Percentiles rank a stretch among this genome's conserved stretches.
phyloP scores from a whole-genome alignment of 2,888 invertebrate genomes.

The Petrophora chlorosata region DNA sequence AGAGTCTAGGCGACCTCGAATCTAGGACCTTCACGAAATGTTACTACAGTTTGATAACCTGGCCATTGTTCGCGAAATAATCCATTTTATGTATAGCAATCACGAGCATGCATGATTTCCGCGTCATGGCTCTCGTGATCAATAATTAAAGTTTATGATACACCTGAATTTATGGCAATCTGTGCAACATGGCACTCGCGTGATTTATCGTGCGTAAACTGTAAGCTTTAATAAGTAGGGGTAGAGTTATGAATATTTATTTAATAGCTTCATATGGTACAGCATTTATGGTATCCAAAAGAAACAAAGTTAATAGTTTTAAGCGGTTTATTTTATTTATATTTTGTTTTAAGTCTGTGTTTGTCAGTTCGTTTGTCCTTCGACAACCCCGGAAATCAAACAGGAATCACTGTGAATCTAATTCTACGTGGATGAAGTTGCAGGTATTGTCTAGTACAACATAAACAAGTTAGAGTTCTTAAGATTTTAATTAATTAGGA shows the following conservation, averaged over 20 bases:
- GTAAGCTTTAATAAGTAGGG: constrained; percentile 23
- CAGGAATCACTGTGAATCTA: too few relatives aligned
- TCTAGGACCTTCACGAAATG: constrained; percentile 80
- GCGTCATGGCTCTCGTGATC: constrained; percentile 70
- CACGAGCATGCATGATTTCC: constrained; percentile 70
- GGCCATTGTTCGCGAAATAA: constrained; percentile 73
- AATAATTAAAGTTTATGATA: constrained; percentile 68
- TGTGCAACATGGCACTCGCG: constrained; percentile 36
- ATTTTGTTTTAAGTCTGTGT: too few relatives aligned
- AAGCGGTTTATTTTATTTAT: background rate
- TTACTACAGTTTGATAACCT: constrained; percentile 75
- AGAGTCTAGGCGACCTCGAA: constrained; percentile 64
- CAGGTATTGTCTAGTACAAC: too few relatives aligned
- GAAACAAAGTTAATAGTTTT: background rate
- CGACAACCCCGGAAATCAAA: too few relatives aligned
- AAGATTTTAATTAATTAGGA: too few relatives aligned
- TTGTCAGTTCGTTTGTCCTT: too few relatives aligned
- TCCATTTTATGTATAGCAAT: constrained; percentile 76
- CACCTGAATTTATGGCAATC: constrained; percentile 56
- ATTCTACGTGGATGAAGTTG: too few relatives aligned
- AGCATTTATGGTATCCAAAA: background rate
- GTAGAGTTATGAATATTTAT: constrained; percentile 13
- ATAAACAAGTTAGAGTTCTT: too few relatives aligned
- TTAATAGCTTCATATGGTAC: constrained; percentile 7
- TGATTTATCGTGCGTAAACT: constrained; percentile 53